Percentiles rank a stretch among this genome's conserved stretches.
phyloP scores from a whole-genome alignment of 2,113 vertebrate species.

The Uria aalge region DNA sequence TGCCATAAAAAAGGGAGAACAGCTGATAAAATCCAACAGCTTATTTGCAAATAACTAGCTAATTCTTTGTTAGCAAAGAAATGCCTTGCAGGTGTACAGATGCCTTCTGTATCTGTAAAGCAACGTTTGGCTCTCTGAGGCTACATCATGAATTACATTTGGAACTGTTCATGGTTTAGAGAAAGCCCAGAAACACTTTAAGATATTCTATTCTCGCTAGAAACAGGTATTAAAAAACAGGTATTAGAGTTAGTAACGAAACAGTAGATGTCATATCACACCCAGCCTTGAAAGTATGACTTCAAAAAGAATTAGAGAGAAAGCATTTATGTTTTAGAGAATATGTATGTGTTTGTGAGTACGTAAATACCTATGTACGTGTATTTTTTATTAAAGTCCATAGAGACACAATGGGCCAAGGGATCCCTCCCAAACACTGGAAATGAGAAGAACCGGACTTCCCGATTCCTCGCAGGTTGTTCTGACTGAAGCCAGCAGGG shows the following conservation, averaged over 20 bases:
- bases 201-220: neutral
- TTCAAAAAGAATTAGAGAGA: neutral
- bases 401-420: neutral
- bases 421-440: neutral
- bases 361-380: neutral
- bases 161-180: neutral
- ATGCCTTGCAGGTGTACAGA: neutral
- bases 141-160: neutral
- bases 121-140: neutral
- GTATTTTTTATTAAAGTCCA: neutral
- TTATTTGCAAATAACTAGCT: neutral
- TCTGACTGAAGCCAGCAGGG: neutral
- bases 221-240: neutral
- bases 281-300: neutral
- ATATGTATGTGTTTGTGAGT: neutral
- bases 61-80: neutral
- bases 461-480: neutral
- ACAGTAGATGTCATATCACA: neutral
- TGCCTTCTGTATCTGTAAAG: neutral
- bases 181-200: neutral
- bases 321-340: neutral
- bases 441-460: accelerated
- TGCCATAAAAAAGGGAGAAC: neutral
- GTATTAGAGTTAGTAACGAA: neutral
- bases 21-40: neutral